Base-by-base conservation (phyloP, 2,888 invertebrate species). In the Meghimatium bilineatum region DNA sequence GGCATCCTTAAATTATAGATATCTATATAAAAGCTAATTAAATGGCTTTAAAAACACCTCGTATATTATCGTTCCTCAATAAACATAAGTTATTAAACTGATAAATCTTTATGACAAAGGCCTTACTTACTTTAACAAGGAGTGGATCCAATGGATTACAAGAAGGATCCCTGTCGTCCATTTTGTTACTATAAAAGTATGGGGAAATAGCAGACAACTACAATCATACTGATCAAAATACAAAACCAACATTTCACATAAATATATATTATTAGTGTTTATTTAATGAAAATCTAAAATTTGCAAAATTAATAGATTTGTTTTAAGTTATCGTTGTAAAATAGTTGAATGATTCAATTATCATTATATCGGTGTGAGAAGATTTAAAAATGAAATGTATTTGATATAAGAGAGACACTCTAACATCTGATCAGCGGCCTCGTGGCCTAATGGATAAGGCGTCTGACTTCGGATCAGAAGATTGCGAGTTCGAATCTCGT, bases 141-240 rank as follows among this genome's bases (percentile, higher is more conserved):
- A 91, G 86, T 17, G 91, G 90, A 84, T 92, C 91, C 66, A 91
- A 87, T n/a, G 92, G 92, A 85, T 91, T 92, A 85, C 91, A 91
- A 38, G 88, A 88, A 17, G 91, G 90, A 78, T 91, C 90, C 34
- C 80, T 67, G 32, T 89, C 89, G 71, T 87, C 76, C 82, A 82
- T 82, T 23, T 72, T 81, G 74, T 6, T 76, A 0, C 12, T 36
- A 8, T n/a, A 20, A 32, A n/a, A n/a, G n/a, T n/a, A 44, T 12
- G 29, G 38, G 38, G 60, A 17, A 69, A 23, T 36, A 36, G 23
- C 44, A 44, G 44, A 44, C 44, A 5, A 44, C 44, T 44, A 12
- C 32, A 67, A 20, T 29, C 8, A 36, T 38, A 74, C 6, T 26
- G 38, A 74, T 26, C 14, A 20, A 26, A 44, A 74, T 44, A 20